Evolutionary conservation across 2,113 vertebrate species (phyloP), one percentile per base, ranked within the genome.

Genomic region (Mohoua ochrocephala): DNA sequence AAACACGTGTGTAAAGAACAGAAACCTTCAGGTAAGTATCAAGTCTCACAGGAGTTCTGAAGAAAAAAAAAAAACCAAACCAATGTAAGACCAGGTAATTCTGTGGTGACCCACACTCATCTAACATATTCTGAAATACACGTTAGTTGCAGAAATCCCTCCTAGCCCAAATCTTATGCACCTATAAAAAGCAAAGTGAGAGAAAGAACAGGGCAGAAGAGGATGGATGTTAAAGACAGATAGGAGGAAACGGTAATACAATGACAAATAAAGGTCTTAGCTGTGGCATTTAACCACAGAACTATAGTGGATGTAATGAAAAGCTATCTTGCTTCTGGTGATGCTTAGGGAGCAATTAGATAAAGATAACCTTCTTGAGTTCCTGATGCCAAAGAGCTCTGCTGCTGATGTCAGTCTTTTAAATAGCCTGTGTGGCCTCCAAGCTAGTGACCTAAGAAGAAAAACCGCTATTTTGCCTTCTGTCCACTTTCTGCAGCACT

Each of bases 341-440:
- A 61, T 89, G 71, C 75, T 87, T 69, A 84, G 86, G 91, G 73
- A 96, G 52, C 89, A 95, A 89, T 84, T 93, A 95, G n/a, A 60
- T 77, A 60, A 85, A 80, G 68, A 84, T 59, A 92, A 83, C 75
- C 50, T 69, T 64, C 78, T 47, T 50, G 54, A 67, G n/a, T 84
- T 88, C 19, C 50, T 59, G 86, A 50, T 67, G 68, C 75, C 79
- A 77, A 76, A 83, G 67, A 83, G 12, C 49, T 93, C n/a, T 80
- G 45, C 53, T 76, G 47, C 63, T 70, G 39, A 19, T 83, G 75
- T 70, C 54, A 67, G 47, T 42, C 45, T 79, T 90, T 80, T 57
- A 80, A 73, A 74, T 37, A 30, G 54, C 35, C 50, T 59, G 1
- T 59, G 76, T 63, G 68, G 64, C 63, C 68, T 71, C 67, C 54